Conservation (phyloP, 1,140 invertebrate species). For the Drosophila navojoa region DNA sequence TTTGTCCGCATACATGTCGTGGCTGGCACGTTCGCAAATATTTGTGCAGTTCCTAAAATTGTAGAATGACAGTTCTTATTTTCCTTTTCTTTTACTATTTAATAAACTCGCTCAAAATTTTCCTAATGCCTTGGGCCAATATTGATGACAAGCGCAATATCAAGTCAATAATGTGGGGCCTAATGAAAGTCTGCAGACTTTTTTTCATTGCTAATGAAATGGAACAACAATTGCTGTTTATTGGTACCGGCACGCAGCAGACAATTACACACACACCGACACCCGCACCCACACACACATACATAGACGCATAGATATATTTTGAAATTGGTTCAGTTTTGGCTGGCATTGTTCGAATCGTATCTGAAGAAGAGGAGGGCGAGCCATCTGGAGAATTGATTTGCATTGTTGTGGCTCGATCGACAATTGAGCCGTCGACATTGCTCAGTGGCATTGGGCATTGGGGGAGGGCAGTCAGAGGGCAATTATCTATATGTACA, state of each 20-base stretch:
- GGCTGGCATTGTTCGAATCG: conserved; percentile 60
- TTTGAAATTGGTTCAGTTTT: conserved; percentile 43
- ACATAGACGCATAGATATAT: not conserved
- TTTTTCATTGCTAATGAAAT: conserved; percentile 64
- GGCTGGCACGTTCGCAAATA: conserved; percentile 71
- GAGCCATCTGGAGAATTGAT: conserved; percentile 66
- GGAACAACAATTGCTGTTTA: conserved; percentile 69
- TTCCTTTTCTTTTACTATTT: not conserved
- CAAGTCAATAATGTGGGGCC: conserved; percentile 52
- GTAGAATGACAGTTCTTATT: conserved; percentile 53
- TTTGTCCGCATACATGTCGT: conserved; percentile 77
- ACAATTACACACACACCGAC: conserved; percentile 10
- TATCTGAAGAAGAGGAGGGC: conserved; percentile 33
- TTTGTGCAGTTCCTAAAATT: conserved; percentile 64
- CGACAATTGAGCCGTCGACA: conserved; percentile 71
- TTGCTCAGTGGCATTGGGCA: conserved; percentile 34
- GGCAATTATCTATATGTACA: conserved; percentile 16
- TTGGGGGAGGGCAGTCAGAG: conserved; percentile 22
- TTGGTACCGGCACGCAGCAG: conserved; percentile 17
- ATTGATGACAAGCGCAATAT: conserved; percentile 55
- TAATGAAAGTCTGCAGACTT: conserved; percentile 76
- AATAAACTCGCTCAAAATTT: conserved; percentile 43
- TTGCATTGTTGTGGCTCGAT: conserved; percentile 70
- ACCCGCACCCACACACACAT: conserved; percentile 5
- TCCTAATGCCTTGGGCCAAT: conserved; percentile 33